Evolutionary conservation across 2,113 vertebrate species (phyloP).

Genomic region (Cottus gobio): DNA sequence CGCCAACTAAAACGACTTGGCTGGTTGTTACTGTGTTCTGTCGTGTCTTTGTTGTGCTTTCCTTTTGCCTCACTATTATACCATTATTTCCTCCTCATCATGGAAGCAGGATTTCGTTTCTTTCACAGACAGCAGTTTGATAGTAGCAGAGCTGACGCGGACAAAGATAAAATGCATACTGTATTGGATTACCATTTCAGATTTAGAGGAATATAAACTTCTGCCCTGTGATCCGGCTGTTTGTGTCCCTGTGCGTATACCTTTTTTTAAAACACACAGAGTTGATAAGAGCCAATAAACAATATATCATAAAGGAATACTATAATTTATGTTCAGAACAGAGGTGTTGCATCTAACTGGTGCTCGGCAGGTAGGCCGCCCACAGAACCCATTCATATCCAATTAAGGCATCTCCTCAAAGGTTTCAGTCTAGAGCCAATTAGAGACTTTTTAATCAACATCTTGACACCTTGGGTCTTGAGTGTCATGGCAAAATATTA

Average conservation of each 20-base stretch:
- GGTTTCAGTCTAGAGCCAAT: slow-evolving; percentile 71
- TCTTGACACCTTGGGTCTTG: slow-evolving; percentile 73
- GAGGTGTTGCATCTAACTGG: slow-evolving; percentile 11
- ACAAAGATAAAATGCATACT: not conserved
- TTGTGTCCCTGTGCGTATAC: not conserved
- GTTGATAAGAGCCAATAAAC: slow-evolving; percentile 17
- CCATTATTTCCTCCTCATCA: slow-evolving; percentile 64
- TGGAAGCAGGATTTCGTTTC: slow-evolving; percentile 43
- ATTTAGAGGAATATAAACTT: slow-evolving; percentile 8
- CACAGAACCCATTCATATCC: slow-evolving; percentile 54
- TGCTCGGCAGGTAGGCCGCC: slow-evolving; percentile 53
- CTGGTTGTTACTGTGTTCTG: slow-evolving; percentile 59
- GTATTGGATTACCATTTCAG: not conserved
- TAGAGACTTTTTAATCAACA: slow-evolving; percentile 76
- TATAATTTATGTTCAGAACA: slow-evolving; percentile 30
- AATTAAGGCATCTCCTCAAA: slow-evolving; percentile 71
- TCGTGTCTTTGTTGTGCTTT: slow-evolving; percentile 69
- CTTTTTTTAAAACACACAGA: not conserved
- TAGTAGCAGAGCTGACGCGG: slow-evolving; percentile 6
- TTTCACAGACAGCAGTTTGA: slow-evolving; percentile 29
- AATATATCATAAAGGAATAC: slow-evolving; percentile 10
- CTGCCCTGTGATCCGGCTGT: slow-evolving; percentile 12
- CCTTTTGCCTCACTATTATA: slow-evolving; percentile 61
- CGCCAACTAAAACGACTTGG: slow-evolving; percentile 43
- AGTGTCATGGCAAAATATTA: slow-evolving; percentile 76